Base-by-base conservation (phyloP, 1,140 invertebrate species). In the Micrasema minimum region DNA sequence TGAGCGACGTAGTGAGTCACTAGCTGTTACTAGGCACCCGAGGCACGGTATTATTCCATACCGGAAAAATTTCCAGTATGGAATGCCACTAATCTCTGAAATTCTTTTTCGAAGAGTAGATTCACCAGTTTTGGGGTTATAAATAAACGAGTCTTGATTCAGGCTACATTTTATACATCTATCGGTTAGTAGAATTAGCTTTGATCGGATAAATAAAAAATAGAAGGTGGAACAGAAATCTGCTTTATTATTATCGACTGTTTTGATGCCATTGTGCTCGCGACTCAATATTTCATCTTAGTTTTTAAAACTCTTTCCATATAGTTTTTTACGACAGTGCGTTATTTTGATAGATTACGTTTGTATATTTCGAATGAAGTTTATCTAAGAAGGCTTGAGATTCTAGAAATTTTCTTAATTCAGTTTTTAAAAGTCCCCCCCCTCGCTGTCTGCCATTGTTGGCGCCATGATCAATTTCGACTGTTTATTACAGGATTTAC, bases 381-480 rank as follows among this genome's bases (percentile, higher is more conserved):
- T 45, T 26, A 26, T 64, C 16, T n/a, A n/a, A 22, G 18, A 5
- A 26, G 3, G 22, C 16, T 46, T 26, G 2, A 3, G 22, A 23
- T 6, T 46, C 6, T 26, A 46, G 23, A 16, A n/a, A 46, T 46
- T 64, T 64, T 14, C 20, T 26, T 26, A 59, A 59, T 11, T 22
- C 12, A 64, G 43, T 50, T 51, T 66, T 45, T 64, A 31, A 46
- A 23, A 23, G 12, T 26, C 16, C 41, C 43, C 43, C 59, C 67
- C 48, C 43, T 62, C 57, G 38, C 67, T 51, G 67, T 62, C 67
- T 69, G 67, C 67, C 67, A 64, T 69, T 69, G 67, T 69, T 69
- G 67, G 67, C 67, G 67, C 67, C 67, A 69, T 69, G 67, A 69
- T 45, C 57, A 31, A 69, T 62, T 69, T 57, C 35, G 67, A 62